These are phyloP conservation scores for Campylorhamphus procurvoides DNA, from an alignment of 2,113 vertebrate genomes.

Conservation along the genomic window DNA sequence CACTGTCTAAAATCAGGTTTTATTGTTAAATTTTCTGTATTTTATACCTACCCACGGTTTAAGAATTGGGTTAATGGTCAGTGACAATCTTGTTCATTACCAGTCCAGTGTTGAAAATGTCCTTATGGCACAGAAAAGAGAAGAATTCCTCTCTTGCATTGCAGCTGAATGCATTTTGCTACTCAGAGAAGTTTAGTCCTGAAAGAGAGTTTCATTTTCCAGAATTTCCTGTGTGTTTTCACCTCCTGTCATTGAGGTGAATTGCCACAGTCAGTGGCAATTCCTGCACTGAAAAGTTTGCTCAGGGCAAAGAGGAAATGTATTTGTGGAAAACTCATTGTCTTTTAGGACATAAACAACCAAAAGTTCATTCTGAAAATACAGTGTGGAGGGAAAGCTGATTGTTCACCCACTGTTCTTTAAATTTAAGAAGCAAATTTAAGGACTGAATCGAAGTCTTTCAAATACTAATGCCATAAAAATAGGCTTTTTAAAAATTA, in stretches of 20 bases:
- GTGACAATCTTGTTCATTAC: not conserved
- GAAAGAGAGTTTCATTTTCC: not conserved
- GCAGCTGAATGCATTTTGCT: not conserved
- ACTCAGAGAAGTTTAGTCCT: not conserved
- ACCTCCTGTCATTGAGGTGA: too few relatives aligned
- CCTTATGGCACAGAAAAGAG: not conserved
- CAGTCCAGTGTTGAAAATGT: not conserved
- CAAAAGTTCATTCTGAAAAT: not conserved
- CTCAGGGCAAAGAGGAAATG: not conserved
- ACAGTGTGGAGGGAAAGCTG: not conserved
- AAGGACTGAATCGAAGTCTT: not conserved
- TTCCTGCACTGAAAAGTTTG: not conserved
- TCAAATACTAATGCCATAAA: not conserved
- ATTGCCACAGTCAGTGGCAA: not conserved
- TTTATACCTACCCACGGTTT: not conserved
- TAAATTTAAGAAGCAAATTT: not conserved
- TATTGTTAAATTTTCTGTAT: not conserved
- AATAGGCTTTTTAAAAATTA: not conserved
- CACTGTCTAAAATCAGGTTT: slow-evolving; percentile 31
- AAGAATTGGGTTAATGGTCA: not conserved
- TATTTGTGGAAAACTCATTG: not conserved
- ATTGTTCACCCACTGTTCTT: not conserved
- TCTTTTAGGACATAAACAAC: not conserved
- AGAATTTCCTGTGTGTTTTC: not conserved
- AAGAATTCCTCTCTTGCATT: not conserved